Evolutionary conservation across 2,797 vertebrate species (phyloP).

Genomic region (Tragopan temminckii): DNA sequence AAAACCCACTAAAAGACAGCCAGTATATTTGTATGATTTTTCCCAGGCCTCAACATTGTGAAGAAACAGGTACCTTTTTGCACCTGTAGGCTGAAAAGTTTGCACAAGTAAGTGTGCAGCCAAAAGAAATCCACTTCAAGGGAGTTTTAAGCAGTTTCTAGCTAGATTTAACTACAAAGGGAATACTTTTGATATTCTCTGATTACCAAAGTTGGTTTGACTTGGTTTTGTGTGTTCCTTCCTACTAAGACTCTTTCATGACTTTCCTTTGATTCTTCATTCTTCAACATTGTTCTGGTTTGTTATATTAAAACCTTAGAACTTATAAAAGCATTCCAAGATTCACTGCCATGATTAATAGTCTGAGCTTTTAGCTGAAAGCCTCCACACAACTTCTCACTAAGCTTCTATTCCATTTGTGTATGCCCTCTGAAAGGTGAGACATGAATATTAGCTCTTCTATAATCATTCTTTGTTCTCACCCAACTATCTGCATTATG

Average conservation of each 20-base stretch:
- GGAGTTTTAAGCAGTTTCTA: not conserved
- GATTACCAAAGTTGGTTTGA: not conserved
- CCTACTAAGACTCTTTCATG: not conserved
- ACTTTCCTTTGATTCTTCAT: not conserved
- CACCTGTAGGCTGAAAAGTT: not conserved
- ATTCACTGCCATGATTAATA: not conserved
- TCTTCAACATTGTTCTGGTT: not conserved
- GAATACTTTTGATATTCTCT: not conserved
- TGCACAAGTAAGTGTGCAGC: rapidly evolving
- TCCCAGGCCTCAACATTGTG: not conserved
- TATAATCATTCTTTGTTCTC: not conserved
- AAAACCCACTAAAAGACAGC: not conserved
- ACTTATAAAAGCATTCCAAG: not conserved
- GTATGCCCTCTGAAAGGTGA: not conserved
- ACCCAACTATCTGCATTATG: not conserved
- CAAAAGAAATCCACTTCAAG: not conserved
- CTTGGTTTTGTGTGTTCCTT: too few species aligned
- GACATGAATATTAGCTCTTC: not conserved
- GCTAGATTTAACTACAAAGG: not conserved
- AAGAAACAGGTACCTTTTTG: not conserved
- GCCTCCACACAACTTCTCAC: not conserved
- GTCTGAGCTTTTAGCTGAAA: not conserved
- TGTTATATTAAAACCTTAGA: not conserved
- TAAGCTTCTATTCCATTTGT: not conserved
- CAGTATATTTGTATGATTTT: not conserved